These are phyloP conservation scores for Chroicocephalus ridibundus DNA, from an alignment of 2,113 vertebrate species.

Conservation along the genomic window DNA sequence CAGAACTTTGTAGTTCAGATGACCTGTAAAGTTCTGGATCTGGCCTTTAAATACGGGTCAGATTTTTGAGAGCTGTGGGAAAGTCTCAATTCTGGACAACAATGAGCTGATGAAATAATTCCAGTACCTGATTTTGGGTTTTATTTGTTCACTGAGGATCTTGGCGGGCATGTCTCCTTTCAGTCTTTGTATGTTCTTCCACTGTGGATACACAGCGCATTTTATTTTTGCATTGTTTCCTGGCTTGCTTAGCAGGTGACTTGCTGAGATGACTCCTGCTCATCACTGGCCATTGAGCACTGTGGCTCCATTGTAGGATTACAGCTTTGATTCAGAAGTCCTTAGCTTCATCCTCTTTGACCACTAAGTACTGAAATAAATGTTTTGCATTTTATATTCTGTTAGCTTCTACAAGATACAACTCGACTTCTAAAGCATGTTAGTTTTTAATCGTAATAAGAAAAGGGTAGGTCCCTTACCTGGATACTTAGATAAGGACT, in stretches of 20 bases:
- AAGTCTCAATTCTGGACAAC: not conserved
- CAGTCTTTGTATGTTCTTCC: not conserved
- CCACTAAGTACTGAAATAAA: not conserved
- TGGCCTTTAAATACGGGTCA: not conserved
- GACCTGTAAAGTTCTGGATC: not conserved
- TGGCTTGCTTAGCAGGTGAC: not conserved
- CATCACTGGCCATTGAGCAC: not conserved
- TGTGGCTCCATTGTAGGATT: not conserved
- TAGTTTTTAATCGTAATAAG: not conserved
- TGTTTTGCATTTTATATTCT: not conserved
- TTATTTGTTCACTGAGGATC: not conserved
- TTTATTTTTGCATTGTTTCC: not conserved
- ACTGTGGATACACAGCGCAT: accelerated
- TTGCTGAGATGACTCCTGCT: not conserved
- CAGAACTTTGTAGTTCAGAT: not conserved
- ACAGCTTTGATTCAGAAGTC: not conserved
- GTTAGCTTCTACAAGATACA: not conserved
- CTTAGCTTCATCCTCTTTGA: slow-evolving; percentile 12
- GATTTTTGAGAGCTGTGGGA: not conserved
- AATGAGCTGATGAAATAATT: not conserved
- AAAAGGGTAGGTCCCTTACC: not conserved
- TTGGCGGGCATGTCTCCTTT: not conserved
- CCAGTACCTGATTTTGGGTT: not conserved
- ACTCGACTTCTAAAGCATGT: not conserved
- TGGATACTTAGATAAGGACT: not conserved